phyloP scores from a whole-genome alignment of 2,113 vertebrate species.

The Onychostruthus taczanowskii region DNA sequence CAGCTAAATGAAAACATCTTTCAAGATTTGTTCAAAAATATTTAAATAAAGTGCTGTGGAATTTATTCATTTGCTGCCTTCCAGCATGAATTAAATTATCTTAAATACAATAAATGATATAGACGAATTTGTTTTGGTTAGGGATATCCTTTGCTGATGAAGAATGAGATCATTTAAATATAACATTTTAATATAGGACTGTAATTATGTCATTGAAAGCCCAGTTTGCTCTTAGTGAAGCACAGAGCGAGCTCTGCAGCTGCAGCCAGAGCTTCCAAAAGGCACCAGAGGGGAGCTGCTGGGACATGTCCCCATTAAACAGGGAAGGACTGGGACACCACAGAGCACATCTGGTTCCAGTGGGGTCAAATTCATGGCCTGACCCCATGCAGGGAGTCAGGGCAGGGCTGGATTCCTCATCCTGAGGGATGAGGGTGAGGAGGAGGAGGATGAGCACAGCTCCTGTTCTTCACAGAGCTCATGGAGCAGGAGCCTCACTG shows the following conservation, averaged over 20 bases:
- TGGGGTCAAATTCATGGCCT: neutral
- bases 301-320: neutral
- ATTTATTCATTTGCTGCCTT: conserved; percentile 66
- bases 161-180: conserved; percentile 51
- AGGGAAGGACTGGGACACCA: neutral
- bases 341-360: neutral
- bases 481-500: neutral
- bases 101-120: conserved; percentile 62
- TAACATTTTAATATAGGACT: conserved; percentile 37
- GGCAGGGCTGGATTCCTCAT: neutral
- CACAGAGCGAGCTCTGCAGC: neutral
- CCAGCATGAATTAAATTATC: conserved; percentile 54
- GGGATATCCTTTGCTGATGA: conserved; percentile 49
- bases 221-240: neutral
- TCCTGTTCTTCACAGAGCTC: neutral
- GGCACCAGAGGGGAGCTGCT: neutral
- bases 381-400: fast-evolving
- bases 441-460: neutral
- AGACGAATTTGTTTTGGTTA: conserved; percentile 56
- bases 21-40: conserved; percentile 74
- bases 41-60: conserved; percentile 73
- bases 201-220: conserved; percentile 41
- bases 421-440: fast-evolving
- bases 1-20: conserved; percentile 73
- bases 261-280: neutral